Percentiles rank a stretch among this genome's conserved stretches.
Evolutionary conservation across 2,888 invertebrate species (phyloP).

Genomic region (Helicoverpa assulta): DNA sequence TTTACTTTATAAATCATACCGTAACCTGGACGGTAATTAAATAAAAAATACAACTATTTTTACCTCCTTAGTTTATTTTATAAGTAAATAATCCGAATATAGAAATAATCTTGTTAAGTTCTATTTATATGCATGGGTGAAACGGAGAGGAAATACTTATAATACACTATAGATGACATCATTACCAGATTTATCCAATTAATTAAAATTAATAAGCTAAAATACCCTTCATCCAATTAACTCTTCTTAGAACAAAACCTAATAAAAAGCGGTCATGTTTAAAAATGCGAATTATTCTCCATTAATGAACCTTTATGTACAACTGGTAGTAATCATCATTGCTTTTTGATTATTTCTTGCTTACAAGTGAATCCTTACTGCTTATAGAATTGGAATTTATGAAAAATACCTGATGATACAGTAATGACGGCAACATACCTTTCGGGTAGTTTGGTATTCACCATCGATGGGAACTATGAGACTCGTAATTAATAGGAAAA

Average conservation of each 20-base stretch:
- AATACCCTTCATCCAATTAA: conserved; percentile 9
- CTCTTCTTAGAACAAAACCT: conserved; percentile 19
- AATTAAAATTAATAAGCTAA: not conserved
- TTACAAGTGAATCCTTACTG: conserved; percentile 54
- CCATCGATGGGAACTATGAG: conserved; percentile 39
- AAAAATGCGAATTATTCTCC: conserved; percentile 44
- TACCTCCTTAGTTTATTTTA: not conserved
- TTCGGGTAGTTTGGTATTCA: conserved; percentile 50
- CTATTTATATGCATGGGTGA: not conserved
- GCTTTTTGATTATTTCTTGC: conserved; percentile 62
- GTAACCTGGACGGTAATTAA: too few relatives aligned
- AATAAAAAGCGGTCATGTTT: conserved; percentile 8
- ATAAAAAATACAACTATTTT: too few relatives aligned
- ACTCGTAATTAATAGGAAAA: conserved; percentile 46
- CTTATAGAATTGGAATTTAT: conserved; percentile 48
- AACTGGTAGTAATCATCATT: conserved; percentile 43
- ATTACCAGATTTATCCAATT: not conserved
- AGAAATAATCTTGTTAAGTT: too few relatives aligned
- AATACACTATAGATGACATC: not conserved
- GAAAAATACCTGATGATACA: conserved; percentile 25
- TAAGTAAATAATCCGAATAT: too few relatives aligned
- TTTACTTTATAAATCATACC: too few relatives aligned
- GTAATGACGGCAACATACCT: conserved; percentile 53
- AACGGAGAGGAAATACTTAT: too few relatives aligned
- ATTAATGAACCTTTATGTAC: conserved; percentile 38